Percentiles rank a stretch among this genome's conserved stretches.
These are phyloP conservation scores for Gortyna flavago DNA, from an alignment of 2,888 invertebrate species.

Conservation along the genomic window DNA sequence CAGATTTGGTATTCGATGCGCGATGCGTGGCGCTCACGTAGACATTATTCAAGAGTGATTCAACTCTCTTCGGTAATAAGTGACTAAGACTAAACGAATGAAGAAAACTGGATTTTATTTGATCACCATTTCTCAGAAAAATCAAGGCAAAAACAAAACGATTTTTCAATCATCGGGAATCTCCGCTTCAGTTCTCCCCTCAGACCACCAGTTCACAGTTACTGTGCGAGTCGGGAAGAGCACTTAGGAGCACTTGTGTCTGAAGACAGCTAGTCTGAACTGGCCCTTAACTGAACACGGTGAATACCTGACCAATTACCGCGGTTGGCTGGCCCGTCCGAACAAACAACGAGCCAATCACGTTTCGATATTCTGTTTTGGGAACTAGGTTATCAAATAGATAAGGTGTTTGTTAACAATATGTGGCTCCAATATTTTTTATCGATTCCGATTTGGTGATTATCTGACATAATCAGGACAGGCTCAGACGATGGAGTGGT, in stretches of 20 bases:
- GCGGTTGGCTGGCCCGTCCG: conserved; percentile 68
- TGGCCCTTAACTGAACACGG: conserved; percentile 54
- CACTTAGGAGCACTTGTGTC: conserved; percentile 60
- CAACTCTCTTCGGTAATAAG: conserved; percentile 22
- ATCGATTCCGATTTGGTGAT: conserved; percentile 20
- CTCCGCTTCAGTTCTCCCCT: conserved; percentile 41
- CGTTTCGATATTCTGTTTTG: conserved; percentile 36
- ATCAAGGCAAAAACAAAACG: background rate
- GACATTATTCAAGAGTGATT: conserved; percentile 38
- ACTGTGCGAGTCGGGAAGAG: conserved; percentile 49
- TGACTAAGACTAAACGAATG: conserved; percentile 42
- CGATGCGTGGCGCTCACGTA: conserved; percentile 16
- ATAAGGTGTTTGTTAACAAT: conserved; percentile 39
- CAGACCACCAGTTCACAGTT: conserved; percentile 47
- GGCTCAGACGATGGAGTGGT: conserved; percentile 1
- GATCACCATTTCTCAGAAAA: conserved; percentile 7
- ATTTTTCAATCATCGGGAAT: background rate
- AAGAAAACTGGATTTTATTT: conserved; percentile 27
- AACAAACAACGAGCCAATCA: conserved; percentile 67
- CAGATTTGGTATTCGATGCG: conserved; percentile 25
- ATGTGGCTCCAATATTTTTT: conserved; percentile 6
- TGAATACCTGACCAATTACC: conserved; percentile 75
- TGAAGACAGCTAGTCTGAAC: conserved; percentile 58
- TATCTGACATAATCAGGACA: conserved; percentile 45
- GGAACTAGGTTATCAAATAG: conserved; percentile 72